These are phyloP conservation scores for Branchellion lobata DNA, from an alignment of 2,888 invertebrate genomes.

Conservation along the genomic window DNA sequence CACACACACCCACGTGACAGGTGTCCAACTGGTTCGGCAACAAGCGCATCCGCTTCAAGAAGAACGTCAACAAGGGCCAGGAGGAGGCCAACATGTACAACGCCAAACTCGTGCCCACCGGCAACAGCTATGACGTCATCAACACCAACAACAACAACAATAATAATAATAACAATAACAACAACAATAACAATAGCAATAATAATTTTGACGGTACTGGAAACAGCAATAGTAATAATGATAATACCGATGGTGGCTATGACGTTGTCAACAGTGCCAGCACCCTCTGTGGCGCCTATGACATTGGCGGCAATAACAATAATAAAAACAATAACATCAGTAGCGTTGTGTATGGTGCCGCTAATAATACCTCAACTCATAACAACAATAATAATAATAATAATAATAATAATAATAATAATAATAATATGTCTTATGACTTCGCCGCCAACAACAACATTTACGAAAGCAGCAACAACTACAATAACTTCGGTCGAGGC, in stretches of 20 bases:
- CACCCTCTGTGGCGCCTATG: neutral
- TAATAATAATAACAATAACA: neutral
- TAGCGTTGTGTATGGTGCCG: neutral
- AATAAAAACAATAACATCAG: no score
- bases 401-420: no score
- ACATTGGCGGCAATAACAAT: neutral
- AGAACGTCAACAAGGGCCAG: constrained; percentile 96
- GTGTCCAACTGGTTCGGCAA: constrained; percentile 92
- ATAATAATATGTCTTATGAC: no score
- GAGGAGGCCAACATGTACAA: constrained; percentile 98
- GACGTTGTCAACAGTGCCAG: neutral
- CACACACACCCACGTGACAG: neutral
- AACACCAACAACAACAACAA: constrained; percentile 11
- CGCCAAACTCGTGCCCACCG: constrained; percentile 72
- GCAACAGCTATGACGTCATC: neutral
- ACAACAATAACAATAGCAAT: neutral
- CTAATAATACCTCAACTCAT: neutral
- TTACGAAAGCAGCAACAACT: neutral
- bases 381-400: no score
- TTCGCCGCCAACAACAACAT: no score
- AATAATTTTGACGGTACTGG: neutral
- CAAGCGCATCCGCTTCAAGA: constrained; percentile 98
- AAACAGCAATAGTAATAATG: neutral
- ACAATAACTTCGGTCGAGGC: neutral
- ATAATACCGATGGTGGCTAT: neutral